Evolutionary conservation across 2,113 vertebrate species (phyloP), one percentile per base, ranked within the genome.

Genomic region (Gnathochromis pfefferi): DNA sequence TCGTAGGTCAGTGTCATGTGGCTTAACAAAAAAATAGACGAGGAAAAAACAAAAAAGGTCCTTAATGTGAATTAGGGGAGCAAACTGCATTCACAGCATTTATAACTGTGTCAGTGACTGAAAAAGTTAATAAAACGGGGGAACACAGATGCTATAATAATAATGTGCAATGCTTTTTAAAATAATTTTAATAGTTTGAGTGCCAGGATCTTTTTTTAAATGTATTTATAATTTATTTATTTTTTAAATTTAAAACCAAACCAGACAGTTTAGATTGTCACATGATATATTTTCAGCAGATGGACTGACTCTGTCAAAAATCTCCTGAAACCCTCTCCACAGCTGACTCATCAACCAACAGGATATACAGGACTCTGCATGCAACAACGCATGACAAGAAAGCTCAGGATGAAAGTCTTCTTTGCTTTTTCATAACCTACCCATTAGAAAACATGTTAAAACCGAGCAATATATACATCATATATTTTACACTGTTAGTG

Each of bases 21-120:
- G 5, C 57, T 17, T 58, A 58, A 28, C 26, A 58, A 31, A 16
- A 57, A 58, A 31, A 58, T 2, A 31, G 14, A 31, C 1, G 8
- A 58, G 16, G 23, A 57, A 88, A 85, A 65, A 82, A 9, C 21
- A 4, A 19, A 73, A 14, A 26, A 33, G 8, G 75, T 88, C 58
- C 35, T 7, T 13, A 19, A 85, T 17, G 26, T 58, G 2, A 28
- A 28, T 58, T 14, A 28, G 13, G 7, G 13, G 55, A 28, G 55
- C 2, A 0, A 28, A 58, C 28, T 33, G 16, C 7, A 26, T 26
- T 26, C 23, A 26, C 23, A 33, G 28, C 28, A 60, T 60, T 33
- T 33, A 17, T 17, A 31, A 60, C 26, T 17, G 14, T 17, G 8
- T 60, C 57, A 33, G 14, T 60, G 28, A 33, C 28, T 17, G 28